Base-by-base conservation (phyloP, 2,888 invertebrate species). In the Nipponacmea schrenckii region DNA sequence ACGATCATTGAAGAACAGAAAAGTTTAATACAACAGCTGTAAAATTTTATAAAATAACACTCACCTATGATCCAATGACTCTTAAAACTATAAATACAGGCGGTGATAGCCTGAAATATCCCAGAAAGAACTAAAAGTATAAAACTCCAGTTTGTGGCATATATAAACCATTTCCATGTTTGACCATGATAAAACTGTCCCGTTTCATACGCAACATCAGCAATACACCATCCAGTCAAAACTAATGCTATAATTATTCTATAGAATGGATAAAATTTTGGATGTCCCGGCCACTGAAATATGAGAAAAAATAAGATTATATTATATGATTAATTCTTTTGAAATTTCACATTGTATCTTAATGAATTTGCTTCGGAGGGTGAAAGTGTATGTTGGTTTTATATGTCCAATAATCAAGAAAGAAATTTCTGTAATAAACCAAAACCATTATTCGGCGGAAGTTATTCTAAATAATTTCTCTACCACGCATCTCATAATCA, bases 111-210 rank as follows among this genome's bases (percentile, higher is more conserved):
- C 67, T 80, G 82, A 50, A 82, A 68, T n/a, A 84, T 27, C 17
- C 81, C 72, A 7, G 81, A 79, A 10, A 84, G 1, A 17, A 77
- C 81, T n/a, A 86, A 78, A 20, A 84, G 71, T 10, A 83, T 64
- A 73, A 86, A 83, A 72, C 85, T 83, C 86, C 86, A 86, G 79
- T 86, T 86, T 56, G 86, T 86, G 46, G 86, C 86, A 73, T 84
- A 86, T 20, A 85, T 80, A 17, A 85, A 77, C 79, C 85, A 86
- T 8, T 79, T 77, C 75, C 79, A 81, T 5, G 77, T 71, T 27
- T 80, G 74, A 45, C 81, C 80, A 62, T 75, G 74, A 79, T 84
- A 86, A 75, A 83, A 86, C 31, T 70, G 72, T 62, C 74, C 72
- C 1, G 83, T 80, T 74, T 86, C 86, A 70, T 82, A 81, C 15